Conservation (phyloP, 92 coral and sea anemone genomes). For the Hydrozoanthus gracilis region DNA sequence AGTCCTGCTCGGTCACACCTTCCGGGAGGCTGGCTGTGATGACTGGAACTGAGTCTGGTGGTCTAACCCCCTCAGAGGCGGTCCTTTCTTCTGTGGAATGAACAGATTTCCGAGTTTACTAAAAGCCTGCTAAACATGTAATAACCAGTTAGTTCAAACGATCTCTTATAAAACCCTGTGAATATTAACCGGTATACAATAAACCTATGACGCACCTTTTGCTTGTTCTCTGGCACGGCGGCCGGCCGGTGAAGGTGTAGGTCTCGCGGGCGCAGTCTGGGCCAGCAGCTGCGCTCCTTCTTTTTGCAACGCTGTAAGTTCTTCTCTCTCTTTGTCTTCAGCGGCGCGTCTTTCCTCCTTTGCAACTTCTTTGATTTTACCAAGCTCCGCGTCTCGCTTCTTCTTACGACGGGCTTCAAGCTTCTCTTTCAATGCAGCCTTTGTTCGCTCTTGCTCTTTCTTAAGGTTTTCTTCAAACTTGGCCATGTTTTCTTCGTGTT, state of each 20-base stretch:
- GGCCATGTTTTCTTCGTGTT: slow-evolving; percentile 94
- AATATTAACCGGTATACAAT: background rate
- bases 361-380: slow-evolving; percentile 61
- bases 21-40: slow-evolving; percentile 82
- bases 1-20: slow-evolving; percentile 95
- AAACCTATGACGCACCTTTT: slow-evolving; percentile 44
- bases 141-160: background rate
- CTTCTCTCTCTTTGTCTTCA: slow-evolving; percentile 65
- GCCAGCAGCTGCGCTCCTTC: slow-evolving; percentile 68
- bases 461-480: slow-evolving; percentile 87
- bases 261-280: slow-evolving; percentile 70
- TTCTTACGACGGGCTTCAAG: slow-evolving; percentile 92
- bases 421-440: slow-evolving; percentile 88
- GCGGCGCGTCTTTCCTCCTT: slow-evolving; percentile 63
- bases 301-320: slow-evolving; percentile 60
- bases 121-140: background rate
- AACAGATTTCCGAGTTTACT: background rate
- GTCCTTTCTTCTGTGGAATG: slow-evolving; percentile 30
- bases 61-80: slow-evolving; percentile 17
- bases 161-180: background rate
- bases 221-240: slow-evolving; percentile 45
- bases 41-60: slow-evolving; percentile 61
- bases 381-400: slow-evolving; percentile 83
- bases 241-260: slow-evolving; percentile 66
- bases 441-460: slow-evolving; percentile 92